Evolutionary conservation across 2,888 invertebrate species (phyloP), one percentile per base, ranked within the genome.

Genomic region (Cosmopolites sordidus): DNA sequence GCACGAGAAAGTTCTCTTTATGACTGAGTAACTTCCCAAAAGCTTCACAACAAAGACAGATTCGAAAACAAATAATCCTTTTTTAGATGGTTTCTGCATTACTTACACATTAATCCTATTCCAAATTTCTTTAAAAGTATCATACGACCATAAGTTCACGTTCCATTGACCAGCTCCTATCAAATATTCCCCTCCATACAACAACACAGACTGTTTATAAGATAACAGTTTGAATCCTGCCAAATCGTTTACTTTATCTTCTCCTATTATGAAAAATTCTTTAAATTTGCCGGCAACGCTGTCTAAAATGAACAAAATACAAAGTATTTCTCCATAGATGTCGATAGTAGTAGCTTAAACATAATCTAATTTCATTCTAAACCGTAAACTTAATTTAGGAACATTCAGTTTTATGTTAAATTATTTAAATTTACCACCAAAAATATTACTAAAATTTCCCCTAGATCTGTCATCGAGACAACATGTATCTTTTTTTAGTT

Each of bases 161-260:
- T 73, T 73, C 73, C 73, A 74, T 43, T 65, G 54, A 1, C 72
- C 70, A 48, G 56, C 62, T 6, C 73, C 73, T 16, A 71, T 58
- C 8, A 58, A 42, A 56, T 60, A 65, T 61, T 74, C 71, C 8
- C 74, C 74, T 11, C 74, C 74, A 55, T 68, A 69, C 27, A 73
- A 54, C 52, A 69, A 67, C 47, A 73, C 59, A 46, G 64, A 66
- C 51, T 69, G 66, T 59, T 71, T 72, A 58, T 73, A 69, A 1
- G 68, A 66, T 4, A 67, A 29, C 4, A 73, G 38, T 45, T 64
- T 61, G 53, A 60, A 69, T 11, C 72, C 72, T 27, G 59, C 61
- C 15, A 71, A 58, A 16, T 60, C 49, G 1, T 43, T 18, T 11
- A 57, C 59, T 49, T 68, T 64, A 42, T 58, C 58, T 17, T 58